Evolutionary conservation across 2,888 invertebrate genomes (phyloP).

Genomic region (Drosophila prolongata): DNA sequence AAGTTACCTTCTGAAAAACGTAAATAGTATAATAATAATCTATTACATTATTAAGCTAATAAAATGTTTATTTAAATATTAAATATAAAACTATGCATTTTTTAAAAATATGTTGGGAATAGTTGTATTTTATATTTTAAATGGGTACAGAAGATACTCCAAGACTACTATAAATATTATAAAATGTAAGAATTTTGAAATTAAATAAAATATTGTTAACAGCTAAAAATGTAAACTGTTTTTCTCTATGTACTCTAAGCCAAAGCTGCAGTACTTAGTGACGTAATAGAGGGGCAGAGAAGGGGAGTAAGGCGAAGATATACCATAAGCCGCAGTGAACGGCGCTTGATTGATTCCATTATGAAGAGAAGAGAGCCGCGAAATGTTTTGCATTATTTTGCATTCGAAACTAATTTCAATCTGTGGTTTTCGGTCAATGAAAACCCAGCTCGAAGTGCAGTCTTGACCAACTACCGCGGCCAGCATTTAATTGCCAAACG

Average conservation of each 20-base stretch:
- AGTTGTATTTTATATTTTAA: no score
- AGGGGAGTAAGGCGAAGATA: conserved; percentile 14
- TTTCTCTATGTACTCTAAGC: conserved; percentile 54
- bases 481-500: conserved; percentile 63
- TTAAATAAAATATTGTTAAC: no score
- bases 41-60: no score
- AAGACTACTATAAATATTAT: no score
- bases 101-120: no score
- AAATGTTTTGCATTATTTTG: conserved; percentile 69
- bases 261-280: conserved; percentile 39
- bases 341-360: conserved; percentile 72
- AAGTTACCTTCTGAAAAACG: no score
- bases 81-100: no score
- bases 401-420: conserved; percentile 63
- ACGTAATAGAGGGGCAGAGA: conserved; percentile 27
- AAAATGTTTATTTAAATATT: no score
- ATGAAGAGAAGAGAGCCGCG: conserved; percentile 47
- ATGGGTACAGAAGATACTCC: no score
- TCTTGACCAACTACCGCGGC: conserved; percentile 32
- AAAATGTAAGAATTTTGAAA: no score
- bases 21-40: no score
- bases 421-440: conserved; percentile 44
- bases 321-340: conserved; percentile 67
- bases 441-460: conserved; percentile 56
- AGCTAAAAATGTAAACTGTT: not conserved